Percentiles rank a stretch among this genome's conserved stretches.
These are phyloP conservation scores for silkworm (Bombyx mori) DNA, from an alignment of 1,140 invertebrate genomes.

Conservation along the genomic window ASM3026992v2 NC_085121.1:465501-466000, in stretches of 20 bases:
- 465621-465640: constrained; percentile 46
- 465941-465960: constrained; percentile 42
- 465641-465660: constrained; percentile 57
- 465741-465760: constrained; percentile 65
- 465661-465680: constrained; percentile 68
- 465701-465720: constrained; percentile 50
- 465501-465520: constrained; percentile 56
- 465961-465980: constrained; percentile 31
- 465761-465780: constrained; percentile 55
- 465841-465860: constrained; percentile 33
- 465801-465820: constrained; percentile 56
- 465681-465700: constrained; percentile 64
- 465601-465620: constrained; percentile 67
- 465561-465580: constrained; percentile 55
- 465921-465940: constrained; percentile 36
- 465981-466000: constrained; percentile 34
- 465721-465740: constrained; percentile 38
- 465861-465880: constrained; percentile 47
- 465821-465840: constrained; percentile 40
- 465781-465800: constrained; percentile 28
- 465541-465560: constrained; percentile 42
- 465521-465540: constrained; percentile 64
- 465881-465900: constrained; percentile 49
- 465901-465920: constrained; percentile 44
- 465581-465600: constrained; percentile 68